These are phyloP conservation scores for Apodemia zela DNA, from an alignment of 2,888 invertebrate genomes.

Conservation along the genomic window DNA sequence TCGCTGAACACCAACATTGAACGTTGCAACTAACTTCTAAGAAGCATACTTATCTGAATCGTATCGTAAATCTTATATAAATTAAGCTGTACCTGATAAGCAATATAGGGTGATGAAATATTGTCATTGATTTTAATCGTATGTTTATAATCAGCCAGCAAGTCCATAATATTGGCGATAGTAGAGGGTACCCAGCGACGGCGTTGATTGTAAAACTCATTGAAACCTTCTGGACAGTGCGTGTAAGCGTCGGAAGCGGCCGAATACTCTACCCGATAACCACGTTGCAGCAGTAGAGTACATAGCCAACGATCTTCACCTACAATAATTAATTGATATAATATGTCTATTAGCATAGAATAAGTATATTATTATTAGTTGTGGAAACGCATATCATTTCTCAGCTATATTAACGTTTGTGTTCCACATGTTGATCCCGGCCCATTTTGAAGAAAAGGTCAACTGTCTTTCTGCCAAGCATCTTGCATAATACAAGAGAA, in stretches of 20 bases:
- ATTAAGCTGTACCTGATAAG: conserved; percentile 75
- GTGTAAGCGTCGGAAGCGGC: conserved; percentile 97
- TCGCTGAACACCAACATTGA: no score
- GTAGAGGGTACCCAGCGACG: conserved; percentile 98
- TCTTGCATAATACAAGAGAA: no score
- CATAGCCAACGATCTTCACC: conserved; percentile 98
- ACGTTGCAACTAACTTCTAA: neutral
- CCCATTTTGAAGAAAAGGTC: no score
- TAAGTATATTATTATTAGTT: no score
- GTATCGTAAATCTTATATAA: conserved; percentile 8
- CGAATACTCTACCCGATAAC: conserved; percentile 95
- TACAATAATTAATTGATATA: conserved; percentile 38
- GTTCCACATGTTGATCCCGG: no score
- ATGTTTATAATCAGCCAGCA: conserved; percentile 87
- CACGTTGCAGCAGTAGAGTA: conserved; percentile 93
- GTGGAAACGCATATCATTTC: no score
- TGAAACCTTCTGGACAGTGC: conserved; percentile 94
- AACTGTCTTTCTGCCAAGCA: no score
- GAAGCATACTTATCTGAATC: conserved; percentile 8
- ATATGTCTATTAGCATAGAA: no score
- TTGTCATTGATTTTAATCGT: conserved; percentile 93
- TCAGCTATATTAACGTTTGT: no score
- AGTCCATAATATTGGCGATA: conserved; percentile 95
- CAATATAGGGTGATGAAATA: conserved; percentile 90
- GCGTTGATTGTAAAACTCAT: conserved; percentile 96